These are phyloP conservation scores for Paralichthys olivaceus DNA, from an alignment of 2,113 vertebrate genomes.

Conservation along the genomic window DNA sequence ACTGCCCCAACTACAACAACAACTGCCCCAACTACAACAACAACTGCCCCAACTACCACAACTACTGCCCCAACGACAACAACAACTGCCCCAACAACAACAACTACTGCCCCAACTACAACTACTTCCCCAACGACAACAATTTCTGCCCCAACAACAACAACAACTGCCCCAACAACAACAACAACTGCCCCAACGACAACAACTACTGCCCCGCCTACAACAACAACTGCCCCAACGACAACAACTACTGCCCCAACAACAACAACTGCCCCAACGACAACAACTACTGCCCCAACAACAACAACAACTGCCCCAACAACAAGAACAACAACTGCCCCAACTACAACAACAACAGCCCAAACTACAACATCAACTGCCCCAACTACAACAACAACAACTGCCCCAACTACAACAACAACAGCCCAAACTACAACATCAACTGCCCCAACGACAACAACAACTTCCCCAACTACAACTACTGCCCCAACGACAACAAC, in stretches of 20 bases:
- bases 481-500: background rate
- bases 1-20: background rate
- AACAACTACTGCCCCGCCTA: background rate
- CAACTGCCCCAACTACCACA: background rate
- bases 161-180: no score
- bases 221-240: background rate
- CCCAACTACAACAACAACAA: background rate
- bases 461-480: background rate
- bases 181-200: no score
- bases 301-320: background rate
- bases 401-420: background rate
- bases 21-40: background rate
- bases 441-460: background rate
- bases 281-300: background rate
- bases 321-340: background rate
- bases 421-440: background rate
- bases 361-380: background rate
- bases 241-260: background rate
- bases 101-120: background rate
- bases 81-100: background rate
- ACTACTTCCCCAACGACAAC: background rate
- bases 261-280: background rate
- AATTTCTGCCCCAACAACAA: background rate
- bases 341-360: background rate
- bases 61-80: background rate